Conservation (phyloP, 2,797 vertebrate genomes). For the Phrynocephalus forsythii region DNA sequence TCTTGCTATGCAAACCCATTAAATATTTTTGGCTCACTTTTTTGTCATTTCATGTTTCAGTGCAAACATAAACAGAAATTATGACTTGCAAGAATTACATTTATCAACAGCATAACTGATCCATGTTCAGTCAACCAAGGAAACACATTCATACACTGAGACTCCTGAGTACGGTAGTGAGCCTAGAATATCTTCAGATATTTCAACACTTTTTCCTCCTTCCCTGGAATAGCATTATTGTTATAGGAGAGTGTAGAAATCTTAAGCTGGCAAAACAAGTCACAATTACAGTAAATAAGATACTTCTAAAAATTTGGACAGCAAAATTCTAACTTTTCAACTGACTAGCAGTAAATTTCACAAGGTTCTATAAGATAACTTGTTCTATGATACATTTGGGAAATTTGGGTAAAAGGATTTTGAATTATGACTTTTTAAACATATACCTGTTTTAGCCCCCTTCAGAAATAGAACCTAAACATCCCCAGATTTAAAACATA, state of each 20-base stretch:
- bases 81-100: neutral
- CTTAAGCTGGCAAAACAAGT: too few relatives aligned
- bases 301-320: too few relatives aligned
- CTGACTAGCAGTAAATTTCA: too few relatives aligned
- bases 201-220: constrained; percentile 27
- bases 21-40: neutral
- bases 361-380: too few relatives aligned
- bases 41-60: constrained; percentile 17
- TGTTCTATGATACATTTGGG: too few relatives aligned
- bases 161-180: constrained; percentile 20
- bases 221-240: constrained; percentile 40
- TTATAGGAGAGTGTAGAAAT: neutral
- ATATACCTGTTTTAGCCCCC: too few relatives aligned
- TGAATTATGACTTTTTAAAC: too few relatives aligned
- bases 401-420: too few relatives aligned
- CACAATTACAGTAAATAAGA: too few relatives aligned
- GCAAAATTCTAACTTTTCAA: too few relatives aligned
- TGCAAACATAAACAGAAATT: neutral
- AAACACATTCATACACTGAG: neutral
- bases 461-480: too few relatives aligned
- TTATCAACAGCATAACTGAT: neutral
- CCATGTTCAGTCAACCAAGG: neutral
- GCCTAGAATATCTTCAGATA: constrained; percentile 27
- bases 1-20: constrained; percentile 1
- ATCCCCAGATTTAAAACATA: too few relatives aligned